A percentile compares a stretch with the other conserved stretches of the same genome.
Evolutionary conservation across 2,113 vertebrate genomes (phyloP).

Genomic region (Pungitius pungitius): DNA sequence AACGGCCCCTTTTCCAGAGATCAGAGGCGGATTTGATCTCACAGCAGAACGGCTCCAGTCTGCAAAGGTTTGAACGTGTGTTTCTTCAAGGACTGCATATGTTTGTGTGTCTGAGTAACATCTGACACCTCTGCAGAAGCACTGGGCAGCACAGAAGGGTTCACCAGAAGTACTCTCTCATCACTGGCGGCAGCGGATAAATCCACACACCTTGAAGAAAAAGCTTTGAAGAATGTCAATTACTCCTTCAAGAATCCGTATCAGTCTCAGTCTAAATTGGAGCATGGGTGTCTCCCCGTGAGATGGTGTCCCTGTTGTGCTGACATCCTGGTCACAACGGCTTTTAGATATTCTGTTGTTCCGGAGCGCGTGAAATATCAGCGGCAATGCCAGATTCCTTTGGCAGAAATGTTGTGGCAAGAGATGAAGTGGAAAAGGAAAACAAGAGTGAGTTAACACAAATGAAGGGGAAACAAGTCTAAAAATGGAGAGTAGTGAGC

Average conservation of each 20-base stretch:
- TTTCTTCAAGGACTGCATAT: conserved; percentile 21
- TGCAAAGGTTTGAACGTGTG: conserved; percentile 15
- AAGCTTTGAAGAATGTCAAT: conserved; percentile 52
- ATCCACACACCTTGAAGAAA: conserved; percentile 37
- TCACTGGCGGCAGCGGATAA: conserved; percentile 40
- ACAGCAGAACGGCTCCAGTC: conserved; percentile 25
- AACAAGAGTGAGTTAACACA: conserved; percentile 12
- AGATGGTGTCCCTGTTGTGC: conserved; percentile 41
- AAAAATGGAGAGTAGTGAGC: conserved; percentile 32
- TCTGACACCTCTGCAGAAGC: conserved; percentile 20
- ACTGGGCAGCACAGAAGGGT: conserved; percentile 40
- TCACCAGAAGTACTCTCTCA: conserved; percentile 54
- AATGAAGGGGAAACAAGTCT: conserved; percentile 36
- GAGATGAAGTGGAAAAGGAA: conserved; percentile 22
- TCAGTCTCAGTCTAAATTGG: conserved; percentile 55
- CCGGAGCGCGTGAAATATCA: conserved; percentile 68
- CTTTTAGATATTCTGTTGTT: conserved; percentile 67
- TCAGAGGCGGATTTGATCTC: conserved; percentile 61
- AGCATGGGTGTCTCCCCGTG: conserved; percentile 45
- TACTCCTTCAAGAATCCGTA: conserved; percentile 44
- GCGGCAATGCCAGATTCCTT: conserved; percentile 54
- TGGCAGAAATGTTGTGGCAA: conserved; percentile 44
- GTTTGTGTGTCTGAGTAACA: conserved; percentile 27
- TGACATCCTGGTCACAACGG: conserved; percentile 39
- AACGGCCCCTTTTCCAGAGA: conserved; percentile 29